Evolutionary conservation across 2,797 vertebrate species (phyloP).

Genomic region (Merluccius polli): DNA sequence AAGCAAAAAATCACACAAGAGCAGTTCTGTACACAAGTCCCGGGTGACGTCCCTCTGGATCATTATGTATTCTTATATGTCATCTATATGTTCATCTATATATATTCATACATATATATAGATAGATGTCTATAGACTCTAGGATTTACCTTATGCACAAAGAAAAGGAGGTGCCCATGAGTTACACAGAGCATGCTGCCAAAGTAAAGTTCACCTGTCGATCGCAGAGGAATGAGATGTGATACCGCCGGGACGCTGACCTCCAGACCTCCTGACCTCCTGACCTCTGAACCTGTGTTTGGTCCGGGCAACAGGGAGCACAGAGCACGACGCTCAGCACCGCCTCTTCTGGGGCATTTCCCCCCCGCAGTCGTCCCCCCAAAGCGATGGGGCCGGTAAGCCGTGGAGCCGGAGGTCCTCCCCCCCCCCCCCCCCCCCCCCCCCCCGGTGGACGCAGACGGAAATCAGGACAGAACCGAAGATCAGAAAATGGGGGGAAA

Average conservation of each 20-base stretch:
- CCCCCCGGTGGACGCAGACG: neutral
- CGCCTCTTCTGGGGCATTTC: no score
- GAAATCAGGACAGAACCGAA: neutral
- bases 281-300: no score
- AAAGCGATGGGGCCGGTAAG: no score
- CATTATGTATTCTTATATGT: neutral
- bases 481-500: neutral
- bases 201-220: conserved; percentile 54
- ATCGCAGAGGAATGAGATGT: conserved; percentile 53
- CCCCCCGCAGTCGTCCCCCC: no score
- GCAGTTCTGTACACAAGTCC: conserved; percentile 29
- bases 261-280: neutral
- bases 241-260: conserved; percentile 39
- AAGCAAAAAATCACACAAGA: conserved; percentile 45
- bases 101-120: conserved; percentile 19
- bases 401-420: no score
- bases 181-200: conserved; percentile 73
- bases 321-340: no score
- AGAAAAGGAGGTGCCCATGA: conserved; percentile 56
- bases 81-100: neutral
- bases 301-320: no score
- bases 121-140: conserved; percentile 73
- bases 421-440: no score
- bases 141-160: conserved; percentile 70
- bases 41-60: neutral